Conservation (phyloP, 2,113 vertebrate species). For the Rallus limicola region DNA sequence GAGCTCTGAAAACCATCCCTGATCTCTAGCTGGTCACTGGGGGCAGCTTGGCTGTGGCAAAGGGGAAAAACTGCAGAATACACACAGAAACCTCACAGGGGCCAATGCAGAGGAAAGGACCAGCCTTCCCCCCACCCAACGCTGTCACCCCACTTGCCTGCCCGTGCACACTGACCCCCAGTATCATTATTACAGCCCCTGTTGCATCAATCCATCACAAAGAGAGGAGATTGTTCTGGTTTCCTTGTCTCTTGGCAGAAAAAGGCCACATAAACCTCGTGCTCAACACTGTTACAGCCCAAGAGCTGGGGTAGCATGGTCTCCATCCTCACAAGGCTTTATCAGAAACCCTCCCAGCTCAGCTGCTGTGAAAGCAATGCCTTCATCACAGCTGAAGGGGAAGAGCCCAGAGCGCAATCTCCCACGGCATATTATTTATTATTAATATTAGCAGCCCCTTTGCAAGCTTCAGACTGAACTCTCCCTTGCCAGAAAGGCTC, state of each 20-base stretch:
- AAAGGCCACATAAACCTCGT: background rate
- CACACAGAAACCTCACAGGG: background rate
- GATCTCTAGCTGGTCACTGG: background rate
- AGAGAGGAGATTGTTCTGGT: background rate
- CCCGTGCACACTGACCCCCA: background rate
- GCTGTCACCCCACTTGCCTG: background rate
- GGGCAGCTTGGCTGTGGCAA: background rate
- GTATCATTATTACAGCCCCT: accelerated
- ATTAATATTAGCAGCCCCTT: background rate
- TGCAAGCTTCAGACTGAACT: background rate
- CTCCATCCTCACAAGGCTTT: background rate
- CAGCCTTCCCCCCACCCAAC: background rate
- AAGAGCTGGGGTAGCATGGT: background rate
- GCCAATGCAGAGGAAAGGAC: background rate
- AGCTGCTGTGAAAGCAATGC: background rate
- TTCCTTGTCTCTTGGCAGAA: background rate
- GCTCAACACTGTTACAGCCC: background rate
- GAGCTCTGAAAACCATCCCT: background rate
- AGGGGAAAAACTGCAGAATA: background rate
- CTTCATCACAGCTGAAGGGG: background rate
- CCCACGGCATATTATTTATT: background rate
- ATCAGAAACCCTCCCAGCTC: background rate
- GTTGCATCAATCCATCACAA: background rate
- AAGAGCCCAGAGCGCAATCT: background rate
- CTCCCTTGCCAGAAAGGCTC: background rate